A percentile compares a stretch with the other conserved stretches of the same genome.
Evolutionary conservation across 2,113 vertebrate species (phyloP).

Genomic region (Vulpes lagopus): DNA sequence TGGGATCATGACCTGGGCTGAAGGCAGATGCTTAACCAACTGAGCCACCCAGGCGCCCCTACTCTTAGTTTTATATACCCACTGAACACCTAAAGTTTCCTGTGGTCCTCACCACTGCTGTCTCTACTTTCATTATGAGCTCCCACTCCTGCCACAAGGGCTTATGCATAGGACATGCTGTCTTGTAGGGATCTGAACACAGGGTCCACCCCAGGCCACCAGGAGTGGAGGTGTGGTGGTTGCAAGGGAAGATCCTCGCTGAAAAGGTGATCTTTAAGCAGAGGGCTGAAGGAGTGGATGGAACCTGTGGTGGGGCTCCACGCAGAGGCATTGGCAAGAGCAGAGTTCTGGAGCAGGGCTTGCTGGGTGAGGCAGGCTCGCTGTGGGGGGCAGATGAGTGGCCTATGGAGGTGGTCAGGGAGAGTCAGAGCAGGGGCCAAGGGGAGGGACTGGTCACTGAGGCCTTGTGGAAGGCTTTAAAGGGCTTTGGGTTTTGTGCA

Average conservation of each 20-base stretch:
- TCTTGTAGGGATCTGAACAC: neutral
- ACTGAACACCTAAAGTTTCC: neutral
- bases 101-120: too few species aligned
- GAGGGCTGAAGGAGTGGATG: neutral
- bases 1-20: too few species aligned
- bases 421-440: neutral
- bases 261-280: neutral
- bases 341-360: neutral
- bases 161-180: neutral
- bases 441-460: neutral
- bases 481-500: neutral
- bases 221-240: neutral
- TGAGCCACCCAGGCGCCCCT: neutral
- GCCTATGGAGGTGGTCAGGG: neutral
- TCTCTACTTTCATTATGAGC: neutral
- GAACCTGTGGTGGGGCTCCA: rapidly evolving
- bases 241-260: neutral
- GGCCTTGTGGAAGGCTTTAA: neutral
- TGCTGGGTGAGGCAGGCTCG: neutral
- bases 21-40: too few species aligned
- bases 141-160: too few species aligned
- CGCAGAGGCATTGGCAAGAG: neutral
- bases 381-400: neutral
- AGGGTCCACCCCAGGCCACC: neutral
- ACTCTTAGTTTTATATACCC: neutral